Evolutionary conservation across 2,797 vertebrate genomes (phyloP).

Genomic region (Psittacula echo): DNA sequence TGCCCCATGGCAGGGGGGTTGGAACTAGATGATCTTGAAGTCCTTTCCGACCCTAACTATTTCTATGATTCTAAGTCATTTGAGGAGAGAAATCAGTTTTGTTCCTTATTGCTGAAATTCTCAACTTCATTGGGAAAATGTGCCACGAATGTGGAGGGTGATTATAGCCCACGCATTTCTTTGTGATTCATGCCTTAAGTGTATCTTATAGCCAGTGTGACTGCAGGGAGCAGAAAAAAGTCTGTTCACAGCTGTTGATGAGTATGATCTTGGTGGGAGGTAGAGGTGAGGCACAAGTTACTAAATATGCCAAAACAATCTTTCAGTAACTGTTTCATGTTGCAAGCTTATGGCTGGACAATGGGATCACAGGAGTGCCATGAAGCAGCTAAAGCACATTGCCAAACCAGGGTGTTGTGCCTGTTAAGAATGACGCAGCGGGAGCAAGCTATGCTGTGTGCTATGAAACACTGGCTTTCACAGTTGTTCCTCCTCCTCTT

Average conservation of each 20-base stretch:
- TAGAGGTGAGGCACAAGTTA: not conserved
- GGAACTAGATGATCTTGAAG: not conserved
- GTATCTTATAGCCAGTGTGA: not conserved
- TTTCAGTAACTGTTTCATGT: not conserved
- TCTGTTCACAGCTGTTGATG: constrained; percentile 21
- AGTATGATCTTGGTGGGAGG: constrained; percentile 32
- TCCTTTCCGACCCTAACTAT: not conserved
- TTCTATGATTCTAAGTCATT: not conserved
- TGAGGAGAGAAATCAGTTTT: constrained; percentile 12
- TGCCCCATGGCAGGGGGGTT: not conserved
- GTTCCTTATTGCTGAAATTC: not conserved
- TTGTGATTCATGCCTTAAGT: constrained; percentile 27
- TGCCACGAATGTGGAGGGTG: not conserved
- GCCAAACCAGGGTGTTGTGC: not conserved
- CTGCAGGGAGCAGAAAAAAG: not conserved
- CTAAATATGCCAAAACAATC: constrained; percentile 1
- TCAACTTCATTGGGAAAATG: constrained; percentile 11
- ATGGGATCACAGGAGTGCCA: not conserved
- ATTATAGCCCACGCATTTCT: constrained; percentile 40
- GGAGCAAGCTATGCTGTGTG: not conserved
- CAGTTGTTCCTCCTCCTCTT: not conserved
- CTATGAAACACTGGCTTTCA: not conserved
- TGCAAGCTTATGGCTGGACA: constrained; percentile 22
- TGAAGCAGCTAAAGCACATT: not conserved
- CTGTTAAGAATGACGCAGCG: not conserved